A percentile compares a stretch with the other conserved stretches of the same genome.
Conservation (phyloP, 2,113 vertebrate species). For the Ceyx melanurus region DNA sequence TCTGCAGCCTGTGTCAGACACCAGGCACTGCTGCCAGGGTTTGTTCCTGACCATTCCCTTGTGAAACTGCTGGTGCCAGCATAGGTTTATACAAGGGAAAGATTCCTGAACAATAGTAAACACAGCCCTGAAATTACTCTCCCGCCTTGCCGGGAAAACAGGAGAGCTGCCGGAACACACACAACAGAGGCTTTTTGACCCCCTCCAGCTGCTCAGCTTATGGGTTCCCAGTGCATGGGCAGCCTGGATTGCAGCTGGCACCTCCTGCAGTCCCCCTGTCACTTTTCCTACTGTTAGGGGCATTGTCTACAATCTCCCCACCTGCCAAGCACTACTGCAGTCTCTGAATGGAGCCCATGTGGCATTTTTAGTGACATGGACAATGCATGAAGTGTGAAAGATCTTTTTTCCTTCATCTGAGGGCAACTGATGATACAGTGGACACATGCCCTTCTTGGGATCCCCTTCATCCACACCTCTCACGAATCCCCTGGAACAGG, state of each 20-base stretch:
- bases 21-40: neutral
- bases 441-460: neutral
- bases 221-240: neutral
- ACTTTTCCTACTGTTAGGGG: neutral
- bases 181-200: neutral
- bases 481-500: neutral
- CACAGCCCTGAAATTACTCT: neutral
- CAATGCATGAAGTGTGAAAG: neutral
- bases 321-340: accelerated
- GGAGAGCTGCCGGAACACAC: neutral
- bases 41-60: neutral
- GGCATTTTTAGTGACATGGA: neutral
- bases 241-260: neutral
- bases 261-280: neutral
- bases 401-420: neutral
- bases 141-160: neutral
- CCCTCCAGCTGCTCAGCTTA: neutral
- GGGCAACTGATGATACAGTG: neutral
- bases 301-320: neutral
- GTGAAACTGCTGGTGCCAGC: neutral
- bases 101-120: neutral
- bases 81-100: neutral
- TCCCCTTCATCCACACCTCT: neutral
- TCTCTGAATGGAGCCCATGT: accelerated
- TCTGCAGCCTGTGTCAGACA: accelerated